Evolutionary conservation across 2,113 vertebrate species (phyloP).

Genomic region (Spea multiplicata): DNA sequence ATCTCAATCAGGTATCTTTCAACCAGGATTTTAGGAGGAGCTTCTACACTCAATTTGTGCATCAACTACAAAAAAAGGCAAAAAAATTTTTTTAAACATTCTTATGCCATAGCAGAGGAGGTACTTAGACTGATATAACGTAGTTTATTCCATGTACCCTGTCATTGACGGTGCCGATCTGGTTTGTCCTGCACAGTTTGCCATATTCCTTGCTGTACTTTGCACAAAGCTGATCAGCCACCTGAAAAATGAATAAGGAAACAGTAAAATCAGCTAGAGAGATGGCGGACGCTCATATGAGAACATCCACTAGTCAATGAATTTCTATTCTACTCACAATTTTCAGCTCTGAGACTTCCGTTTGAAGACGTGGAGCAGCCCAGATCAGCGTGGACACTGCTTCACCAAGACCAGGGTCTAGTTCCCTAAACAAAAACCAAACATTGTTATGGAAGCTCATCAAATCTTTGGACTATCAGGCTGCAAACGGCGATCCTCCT

Average conservation of each 20-base stretch:
- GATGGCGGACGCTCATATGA: too few species aligned
- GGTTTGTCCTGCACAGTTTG: slow-evolving; percentile 95
- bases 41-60: slow-evolving; percentile 95
- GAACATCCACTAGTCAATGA: too few species aligned
- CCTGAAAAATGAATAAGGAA: slow-evolving; percentile 64
- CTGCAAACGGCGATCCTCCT: neutral
- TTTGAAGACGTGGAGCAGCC: slow-evolving; percentile 92
- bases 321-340: slow-evolving; percentile 72
- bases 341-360: slow-evolving; percentile 90
- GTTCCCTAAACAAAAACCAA: slow-evolving; percentile 70
- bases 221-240: slow-evolving; percentile 94
- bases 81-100: neutral
- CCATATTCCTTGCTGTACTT: slow-evolving; percentile 99
- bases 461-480: too few species aligned
- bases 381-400: slow-evolving; percentile 96
- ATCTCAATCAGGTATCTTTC: slow-evolving; percentile 98
- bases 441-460: too few species aligned
- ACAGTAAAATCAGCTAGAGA: neutral
- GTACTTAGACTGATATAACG: too few species aligned
- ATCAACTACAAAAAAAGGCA: slow-evolving; percentile 74
- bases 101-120: too few species aligned
- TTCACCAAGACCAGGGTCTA: slow-evolving; percentile 91
- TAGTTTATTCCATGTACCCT: slow-evolving; percentile 70
- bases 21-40: slow-evolving; percentile 95
- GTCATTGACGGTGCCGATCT: slow-evolving; percentile 97